Conservation (phyloP, 1,140 invertebrate genomes). For the Drosophila insularis region DNA sequence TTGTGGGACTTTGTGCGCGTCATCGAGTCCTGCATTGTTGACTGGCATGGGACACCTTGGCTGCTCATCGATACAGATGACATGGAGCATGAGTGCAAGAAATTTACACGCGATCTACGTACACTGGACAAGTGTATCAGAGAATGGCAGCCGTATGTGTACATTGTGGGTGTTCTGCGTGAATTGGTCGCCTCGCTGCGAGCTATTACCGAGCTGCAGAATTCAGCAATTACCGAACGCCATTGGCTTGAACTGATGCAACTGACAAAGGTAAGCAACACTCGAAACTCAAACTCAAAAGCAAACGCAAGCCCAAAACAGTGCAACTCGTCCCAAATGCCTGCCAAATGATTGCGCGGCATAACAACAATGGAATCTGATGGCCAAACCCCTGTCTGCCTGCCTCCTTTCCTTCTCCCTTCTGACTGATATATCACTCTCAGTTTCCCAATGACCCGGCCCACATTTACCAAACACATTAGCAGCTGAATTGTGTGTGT, state of each 20-base stretch:
- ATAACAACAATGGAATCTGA: conserved; percentile 33
- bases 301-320: background rate
- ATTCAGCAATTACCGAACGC: conserved; percentile 92
- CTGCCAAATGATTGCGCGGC: conserved; percentile 48
- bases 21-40: conserved; percentile 88
- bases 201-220: conserved; percentile 93
- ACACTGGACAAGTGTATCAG: conserved; percentile 92
- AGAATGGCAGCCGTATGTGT: conserved; percentile 88
- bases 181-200: conserved; percentile 91
- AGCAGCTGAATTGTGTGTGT: conserved; percentile 20
- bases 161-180: conserved; percentile 87
- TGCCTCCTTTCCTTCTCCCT: background rate
- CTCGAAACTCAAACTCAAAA: background rate
- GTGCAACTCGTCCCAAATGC: conserved; percentile 9
- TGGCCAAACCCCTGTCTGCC: conserved; percentile 5
- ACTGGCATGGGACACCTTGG: conserved; percentile 94
- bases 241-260: conserved; percentile 95
- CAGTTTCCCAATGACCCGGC: conserved; percentile 10
- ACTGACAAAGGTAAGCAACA: conserved; percentile 87
- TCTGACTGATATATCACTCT: conserved; percentile 20
- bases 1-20: conserved; percentile 94
- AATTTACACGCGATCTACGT: conserved; percentile 90
- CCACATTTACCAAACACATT: conserved; percentile 56
- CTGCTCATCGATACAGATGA: conserved; percentile 92
- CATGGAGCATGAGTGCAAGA: conserved; percentile 95